phyloP scores from a whole-genome alignment of 2,113 vertebrate species.

The Phalacrocorax carbo region DNA sequence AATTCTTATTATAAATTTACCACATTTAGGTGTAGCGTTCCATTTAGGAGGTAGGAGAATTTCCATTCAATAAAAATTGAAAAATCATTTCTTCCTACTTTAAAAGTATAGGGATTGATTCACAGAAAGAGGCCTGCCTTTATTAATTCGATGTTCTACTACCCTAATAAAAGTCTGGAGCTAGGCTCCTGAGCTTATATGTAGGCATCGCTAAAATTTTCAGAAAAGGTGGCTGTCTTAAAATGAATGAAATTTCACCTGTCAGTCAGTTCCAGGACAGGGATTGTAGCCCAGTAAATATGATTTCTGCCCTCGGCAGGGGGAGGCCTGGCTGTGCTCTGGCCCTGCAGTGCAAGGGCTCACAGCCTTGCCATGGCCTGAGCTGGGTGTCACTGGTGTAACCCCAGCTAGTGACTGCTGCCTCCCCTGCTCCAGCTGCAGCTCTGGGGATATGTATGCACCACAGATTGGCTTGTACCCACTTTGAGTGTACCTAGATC shows the following conservation, averaged over 20 bases:
- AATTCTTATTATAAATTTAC: neutral
- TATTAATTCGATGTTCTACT: neutral
- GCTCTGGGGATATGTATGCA: neutral
- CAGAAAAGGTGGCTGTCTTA: fast-evolving
- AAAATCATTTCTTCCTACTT: neutral
- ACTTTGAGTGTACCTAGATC: too few relatives aligned
- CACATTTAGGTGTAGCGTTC: neutral
- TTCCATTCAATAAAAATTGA: neutral
- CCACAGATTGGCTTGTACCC: neutral
- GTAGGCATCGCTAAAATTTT: neutral
- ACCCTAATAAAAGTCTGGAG: neutral
- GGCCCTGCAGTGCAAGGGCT: neutral
- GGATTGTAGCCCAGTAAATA: neutral
- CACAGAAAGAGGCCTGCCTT: neutral
- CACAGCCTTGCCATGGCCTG: fast-evolving
- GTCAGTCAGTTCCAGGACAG: neutral
- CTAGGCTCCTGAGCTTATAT: neutral
- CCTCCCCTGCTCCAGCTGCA: neutral
- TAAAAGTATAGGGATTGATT: neutral
- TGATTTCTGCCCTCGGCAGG: neutral
- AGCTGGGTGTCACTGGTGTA: neutral
- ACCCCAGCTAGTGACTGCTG: neutral
- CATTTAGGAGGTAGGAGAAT: neutral
- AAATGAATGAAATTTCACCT: neutral
- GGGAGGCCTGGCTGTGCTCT: fast-evolving